These are phyloP conservation scores for Drosophila nigromelanica DNA, from an alignment of 1,140 invertebrate genomes.

Conservation along the genomic window DNA sequence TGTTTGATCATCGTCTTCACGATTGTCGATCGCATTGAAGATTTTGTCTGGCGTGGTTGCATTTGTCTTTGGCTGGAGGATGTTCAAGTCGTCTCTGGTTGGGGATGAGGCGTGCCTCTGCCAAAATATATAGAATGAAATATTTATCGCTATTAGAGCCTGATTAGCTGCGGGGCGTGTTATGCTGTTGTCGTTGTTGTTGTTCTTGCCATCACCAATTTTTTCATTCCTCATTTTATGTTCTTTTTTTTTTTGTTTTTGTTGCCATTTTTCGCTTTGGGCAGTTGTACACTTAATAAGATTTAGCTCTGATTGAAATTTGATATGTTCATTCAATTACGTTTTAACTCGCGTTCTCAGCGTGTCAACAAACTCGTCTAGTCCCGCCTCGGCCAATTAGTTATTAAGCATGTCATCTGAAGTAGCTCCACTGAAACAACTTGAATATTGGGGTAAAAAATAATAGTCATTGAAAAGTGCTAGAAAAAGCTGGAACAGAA, in stretches of 20 bases:
- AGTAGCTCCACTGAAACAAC: neutral
- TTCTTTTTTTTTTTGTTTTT: neutral
- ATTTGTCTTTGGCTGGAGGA: constrained; percentile 23
- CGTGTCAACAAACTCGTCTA: constrained; percentile 72
- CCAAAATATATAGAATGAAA: constrained; percentile 73
- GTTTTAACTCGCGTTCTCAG: constrained; percentile 31
- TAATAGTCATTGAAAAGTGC: neutral
- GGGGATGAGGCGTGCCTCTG: constrained; percentile 22
- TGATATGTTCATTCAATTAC: constrained; percentile 79
- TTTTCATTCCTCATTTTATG: neutral
- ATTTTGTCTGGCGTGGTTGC: constrained; percentile 46
- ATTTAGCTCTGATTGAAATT: constrained; percentile 73
- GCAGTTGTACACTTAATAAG: constrained; percentile 59
- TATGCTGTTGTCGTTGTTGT: constrained; percentile 22
- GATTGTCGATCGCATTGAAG: constrained; percentile 55
- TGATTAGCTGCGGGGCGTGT: constrained; percentile 78
- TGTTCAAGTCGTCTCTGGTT: neutral
- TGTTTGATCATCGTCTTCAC: constrained; percentile 38
- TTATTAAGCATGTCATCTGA: constrained; percentile 19
- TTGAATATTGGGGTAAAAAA: neutral
- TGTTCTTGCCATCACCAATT: constrained; percentile 1
- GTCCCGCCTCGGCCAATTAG: constrained; percentile 59
- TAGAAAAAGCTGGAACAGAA: neutral
- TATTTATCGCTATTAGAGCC: constrained; percentile 81
- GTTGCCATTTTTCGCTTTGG: constrained; percentile 10